Evolutionary conservation across 2,797 vertebrate species (phyloP).

Genomic region (Amblyopsis hoosieri): DNA sequence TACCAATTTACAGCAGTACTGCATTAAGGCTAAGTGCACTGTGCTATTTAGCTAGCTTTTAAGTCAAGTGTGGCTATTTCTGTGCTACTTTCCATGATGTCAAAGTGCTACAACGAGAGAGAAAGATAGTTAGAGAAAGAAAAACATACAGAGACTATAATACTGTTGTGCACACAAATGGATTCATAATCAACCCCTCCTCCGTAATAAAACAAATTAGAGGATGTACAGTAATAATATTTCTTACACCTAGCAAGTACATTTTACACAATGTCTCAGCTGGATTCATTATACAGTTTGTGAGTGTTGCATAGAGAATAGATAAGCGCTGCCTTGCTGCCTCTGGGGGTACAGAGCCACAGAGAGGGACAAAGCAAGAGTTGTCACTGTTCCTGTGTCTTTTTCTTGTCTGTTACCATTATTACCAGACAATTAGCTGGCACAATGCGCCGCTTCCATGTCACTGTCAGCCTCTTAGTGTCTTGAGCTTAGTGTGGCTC

Average conservation of each 20-base stretch:
- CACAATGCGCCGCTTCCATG: conserved; percentile 66
- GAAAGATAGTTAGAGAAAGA: too few relatives aligned
- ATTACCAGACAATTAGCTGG: conserved; percentile 69
- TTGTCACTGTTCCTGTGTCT: neutral
- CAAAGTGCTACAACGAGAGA: too few relatives aligned
- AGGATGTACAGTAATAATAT: conserved; percentile 9
- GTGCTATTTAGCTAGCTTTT: too few relatives aligned
- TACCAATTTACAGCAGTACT: too few relatives aligned
- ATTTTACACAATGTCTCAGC: conserved; percentile 33
- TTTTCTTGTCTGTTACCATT: conserved; percentile 57
- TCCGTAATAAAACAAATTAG: neutral
- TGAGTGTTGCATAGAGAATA: conserved; percentile 24
- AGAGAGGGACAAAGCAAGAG: neutral
- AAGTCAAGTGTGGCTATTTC: too few relatives aligned
- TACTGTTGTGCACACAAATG: too few relatives aligned
- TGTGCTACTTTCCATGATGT: too few relatives aligned
- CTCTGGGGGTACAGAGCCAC: neutral
- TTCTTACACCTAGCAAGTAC: conserved; percentile 20
- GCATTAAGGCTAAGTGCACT: too few relatives aligned
- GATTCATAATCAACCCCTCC: too few relatives aligned
- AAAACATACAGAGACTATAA: too few relatives aligned
- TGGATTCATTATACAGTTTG: conserved; percentile 16
- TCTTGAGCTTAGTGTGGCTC: conserved; percentile 56
- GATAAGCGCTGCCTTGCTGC: conserved; percentile 28
- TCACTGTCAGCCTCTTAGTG: conserved; percentile 56